Evolutionary conservation across 2,797 vertebrate species (phyloP).

Genomic region (Alca torda): DNA sequence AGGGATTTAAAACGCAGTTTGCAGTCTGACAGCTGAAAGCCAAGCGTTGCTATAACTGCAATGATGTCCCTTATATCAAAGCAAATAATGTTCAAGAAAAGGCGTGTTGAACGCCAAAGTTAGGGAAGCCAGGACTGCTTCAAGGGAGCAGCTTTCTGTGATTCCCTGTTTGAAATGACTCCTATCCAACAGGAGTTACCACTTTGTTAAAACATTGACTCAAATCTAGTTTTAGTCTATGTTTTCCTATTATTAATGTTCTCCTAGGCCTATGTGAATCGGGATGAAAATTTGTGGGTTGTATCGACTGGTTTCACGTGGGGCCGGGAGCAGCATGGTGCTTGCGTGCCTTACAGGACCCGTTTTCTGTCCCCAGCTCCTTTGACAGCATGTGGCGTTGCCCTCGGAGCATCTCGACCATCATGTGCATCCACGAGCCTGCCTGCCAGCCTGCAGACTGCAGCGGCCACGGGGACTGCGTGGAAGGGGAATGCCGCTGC

Average conservation of each 20-base stretch:
- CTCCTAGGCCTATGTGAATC: accelerated
- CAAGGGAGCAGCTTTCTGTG: neutral
- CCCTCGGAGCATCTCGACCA: constrained; percentile 83
- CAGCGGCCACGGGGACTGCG: constrained; percentile 81
- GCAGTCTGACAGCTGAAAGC: neutral
- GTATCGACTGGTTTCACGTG: accelerated
- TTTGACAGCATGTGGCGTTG: constrained; percentile 85
- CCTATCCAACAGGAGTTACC: neutral
- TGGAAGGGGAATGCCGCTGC: constrained; percentile 82
- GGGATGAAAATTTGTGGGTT: neutral
- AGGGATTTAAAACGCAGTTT: neutral
- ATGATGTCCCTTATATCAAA: neutral
- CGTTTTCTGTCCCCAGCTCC: constrained; percentile 40
- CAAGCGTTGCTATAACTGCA: neutral
- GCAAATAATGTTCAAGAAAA: neutral
- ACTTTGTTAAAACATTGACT: neutral
- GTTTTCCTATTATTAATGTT: neutral
- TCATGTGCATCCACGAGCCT: constrained; percentile 86
- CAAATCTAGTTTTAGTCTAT: neutral
- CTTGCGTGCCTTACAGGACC: neutral
- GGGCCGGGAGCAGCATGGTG: neutral
- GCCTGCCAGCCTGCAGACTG: constrained; percentile 82
- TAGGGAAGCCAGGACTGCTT: neutral
- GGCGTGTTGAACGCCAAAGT: accelerated
- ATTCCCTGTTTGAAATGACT: neutral